Conservation (phyloP, 2,113 vertebrate genomes). For the Sturnus vulgaris region DNA sequence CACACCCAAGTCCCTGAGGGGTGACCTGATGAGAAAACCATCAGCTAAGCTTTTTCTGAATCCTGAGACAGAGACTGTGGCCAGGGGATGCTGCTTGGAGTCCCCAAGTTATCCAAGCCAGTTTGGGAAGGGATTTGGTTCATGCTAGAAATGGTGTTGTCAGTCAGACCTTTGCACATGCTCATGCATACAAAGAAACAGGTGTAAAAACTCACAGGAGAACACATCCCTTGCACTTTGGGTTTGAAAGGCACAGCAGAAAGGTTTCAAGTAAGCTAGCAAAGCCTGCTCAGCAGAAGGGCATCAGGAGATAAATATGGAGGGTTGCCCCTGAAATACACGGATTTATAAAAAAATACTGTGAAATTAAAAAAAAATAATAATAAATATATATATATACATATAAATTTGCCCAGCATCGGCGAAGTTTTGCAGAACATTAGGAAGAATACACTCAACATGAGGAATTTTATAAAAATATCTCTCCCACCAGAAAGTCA, state of each 20-base stretch:
- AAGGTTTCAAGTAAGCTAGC: not conserved
- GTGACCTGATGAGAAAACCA: not conserved
- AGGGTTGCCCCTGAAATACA: not conserved
- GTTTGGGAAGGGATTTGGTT: not conserved
- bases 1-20: not conserved
- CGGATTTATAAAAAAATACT: not conserved
- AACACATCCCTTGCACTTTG: not conserved
- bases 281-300: not conserved
- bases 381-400: too few relatives aligned
- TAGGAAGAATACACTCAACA: not conserved
- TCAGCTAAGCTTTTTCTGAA: not conserved
- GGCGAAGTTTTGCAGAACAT: not conserved
- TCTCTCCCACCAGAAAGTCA: not conserved
- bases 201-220: not conserved
- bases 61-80: too few relatives aligned
- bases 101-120: not conserved
- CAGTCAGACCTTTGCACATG: not conserved
- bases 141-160: too few relatives aligned
- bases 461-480: not conserved
- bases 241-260: not conserved
- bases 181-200: not conserved
- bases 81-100: not conserved
- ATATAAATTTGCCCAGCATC: not conserved
- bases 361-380: not conserved
- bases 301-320: not conserved